Evolutionary conservation across 1,140 invertebrate species (phyloP), one percentile per base, ranked within the genome.

Genomic region (Spodoptera frugiperda): DNA sequence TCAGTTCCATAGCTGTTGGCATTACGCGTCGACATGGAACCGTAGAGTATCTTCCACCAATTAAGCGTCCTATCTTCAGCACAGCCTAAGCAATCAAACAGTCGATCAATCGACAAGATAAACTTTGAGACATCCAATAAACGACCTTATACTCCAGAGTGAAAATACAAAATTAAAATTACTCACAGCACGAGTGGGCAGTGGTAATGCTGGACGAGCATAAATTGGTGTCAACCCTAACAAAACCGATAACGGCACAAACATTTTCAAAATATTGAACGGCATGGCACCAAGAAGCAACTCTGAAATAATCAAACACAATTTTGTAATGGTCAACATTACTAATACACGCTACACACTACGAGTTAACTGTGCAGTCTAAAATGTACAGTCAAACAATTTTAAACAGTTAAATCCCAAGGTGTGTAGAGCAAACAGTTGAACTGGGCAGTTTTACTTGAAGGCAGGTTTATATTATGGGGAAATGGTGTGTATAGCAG

Each of bases 261-360:
- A 84, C 89, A 92, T 91, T 76, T 91, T 91, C 51, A 91, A 70
- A 17, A 90, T 71, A 53, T 75, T 76, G 65, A 91, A 91, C 17
- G 86, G 84, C 57, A 81, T 78, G 6, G 84, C 67, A 0, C 83
- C 70, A n/a, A 73, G 15, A 17, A 80, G 15, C 19, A 77, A 39
- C 33, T 77, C 79, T 77, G 51, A 39, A 25, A 46, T 2, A 46
- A 54, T 25, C 0, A 39, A 67, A 51, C 25, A 25, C 25, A 25
- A 4, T 25, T 25, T 25, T 25, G 25, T 3, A 25, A 25, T 25
- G 6, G 33, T 39, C 33, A 39, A 39, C 6, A 39, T 39, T 39
- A 39, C 6, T 39, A n/a, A n/a, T n/a, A n/a, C n/a, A n/a, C n/a
- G n/a, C n/a, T n/a, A n/a, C n/a, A n/a, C n/a, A n/a, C n/a, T n/a